Percentiles rank a stretch among this genome's conserved stretches.
Conservation (phyloP, 2,113 vertebrate species). For the Lates calcarifer region DNA sequence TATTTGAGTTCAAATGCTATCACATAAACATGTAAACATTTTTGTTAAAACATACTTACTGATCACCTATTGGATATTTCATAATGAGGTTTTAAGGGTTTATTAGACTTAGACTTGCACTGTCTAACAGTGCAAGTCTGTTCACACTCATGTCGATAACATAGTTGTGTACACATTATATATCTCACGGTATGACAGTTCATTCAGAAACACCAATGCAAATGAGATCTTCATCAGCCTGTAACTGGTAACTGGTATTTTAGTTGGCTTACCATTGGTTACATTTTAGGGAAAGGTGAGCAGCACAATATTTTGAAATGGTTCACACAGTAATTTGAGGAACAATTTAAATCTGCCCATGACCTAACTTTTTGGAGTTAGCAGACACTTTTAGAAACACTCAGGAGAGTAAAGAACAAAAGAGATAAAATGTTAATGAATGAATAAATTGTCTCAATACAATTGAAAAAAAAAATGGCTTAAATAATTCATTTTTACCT, state of each 20-base stretch:
- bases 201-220: background rate
- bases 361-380: slow-evolving; percentile 24
- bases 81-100: too few species aligned
- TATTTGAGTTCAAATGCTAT: too few species aligned
- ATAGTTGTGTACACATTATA: background rate
- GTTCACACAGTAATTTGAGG: slow-evolving; percentile 17
- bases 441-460: slow-evolving; percentile 10
- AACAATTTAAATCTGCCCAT: slow-evolving; percentile 30
- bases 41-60: too few species aligned
- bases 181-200: background rate
- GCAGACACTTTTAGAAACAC: slow-evolving; percentile 1
- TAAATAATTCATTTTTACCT: slow-evolving; percentile 14
- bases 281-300: background rate
- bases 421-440: slow-evolving; percentile 26
- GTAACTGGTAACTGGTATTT: background rate
- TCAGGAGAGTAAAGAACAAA: slow-evolving; percentile 23
- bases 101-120: too few species aligned
- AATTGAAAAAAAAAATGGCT: background rate
- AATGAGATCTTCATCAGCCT: slow-evolving; percentile 10
- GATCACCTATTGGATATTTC: too few species aligned
- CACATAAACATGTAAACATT: too few species aligned
- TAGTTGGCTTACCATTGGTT: background rate
- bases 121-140: too few species aligned
- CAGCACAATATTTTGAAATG: background rate
- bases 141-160: too few species aligned